phyloP scores from a whole-genome alignment of 1,140 invertebrate species.

The Dreissena polymorpha region DNA sequence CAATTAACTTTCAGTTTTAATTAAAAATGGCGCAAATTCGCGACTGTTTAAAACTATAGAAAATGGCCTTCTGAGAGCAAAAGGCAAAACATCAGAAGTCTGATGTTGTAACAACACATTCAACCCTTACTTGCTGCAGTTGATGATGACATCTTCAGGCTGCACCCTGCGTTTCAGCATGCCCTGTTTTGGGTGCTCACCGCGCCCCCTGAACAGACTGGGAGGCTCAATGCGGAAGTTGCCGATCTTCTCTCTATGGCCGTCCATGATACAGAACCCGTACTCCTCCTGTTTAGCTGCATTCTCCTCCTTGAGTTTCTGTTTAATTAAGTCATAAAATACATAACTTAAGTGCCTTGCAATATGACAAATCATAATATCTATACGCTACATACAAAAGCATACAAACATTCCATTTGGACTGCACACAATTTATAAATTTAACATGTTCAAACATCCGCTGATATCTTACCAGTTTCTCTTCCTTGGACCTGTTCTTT shows the following conservation, averaged over 20 bases:
- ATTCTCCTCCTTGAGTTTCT: slow-evolving; percentile 92
- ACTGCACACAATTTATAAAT: too few species aligned
- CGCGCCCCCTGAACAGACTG: slow-evolving; percentile 96
- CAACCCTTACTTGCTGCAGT: slow-evolving; percentile 90
- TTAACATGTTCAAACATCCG: too few species aligned
- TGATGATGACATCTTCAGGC: slow-evolving; percentile 98
- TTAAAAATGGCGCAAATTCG: background rate
- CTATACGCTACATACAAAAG: too few species aligned
- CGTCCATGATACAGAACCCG: slow-evolving; percentile 97
- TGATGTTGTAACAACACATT: too few species aligned
- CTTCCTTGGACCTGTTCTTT: too few species aligned
- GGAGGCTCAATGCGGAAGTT: slow-evolving; percentile 99
- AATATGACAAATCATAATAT: too few species aligned
- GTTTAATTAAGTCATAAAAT: background rate
- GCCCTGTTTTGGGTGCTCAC: slow-evolving; percentile 99
- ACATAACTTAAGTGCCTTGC: too few species aligned
- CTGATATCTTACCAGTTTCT: too few species aligned
- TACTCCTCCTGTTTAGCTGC: slow-evolving; percentile 95
- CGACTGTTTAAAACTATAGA: too few species aligned
- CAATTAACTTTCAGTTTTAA: background rate
- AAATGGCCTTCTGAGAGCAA: too few species aligned
- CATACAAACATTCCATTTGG: too few species aligned
- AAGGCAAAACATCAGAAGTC: too few species aligned
- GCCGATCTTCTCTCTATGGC: slow-evolving; percentile 99
- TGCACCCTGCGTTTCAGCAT: slow-evolving; percentile 94